Evolutionary conservation across 2,797 vertebrate genomes (phyloP), one percentile per base, ranked within the genome.

Genomic region (Anguilla marmorata): DNA sequence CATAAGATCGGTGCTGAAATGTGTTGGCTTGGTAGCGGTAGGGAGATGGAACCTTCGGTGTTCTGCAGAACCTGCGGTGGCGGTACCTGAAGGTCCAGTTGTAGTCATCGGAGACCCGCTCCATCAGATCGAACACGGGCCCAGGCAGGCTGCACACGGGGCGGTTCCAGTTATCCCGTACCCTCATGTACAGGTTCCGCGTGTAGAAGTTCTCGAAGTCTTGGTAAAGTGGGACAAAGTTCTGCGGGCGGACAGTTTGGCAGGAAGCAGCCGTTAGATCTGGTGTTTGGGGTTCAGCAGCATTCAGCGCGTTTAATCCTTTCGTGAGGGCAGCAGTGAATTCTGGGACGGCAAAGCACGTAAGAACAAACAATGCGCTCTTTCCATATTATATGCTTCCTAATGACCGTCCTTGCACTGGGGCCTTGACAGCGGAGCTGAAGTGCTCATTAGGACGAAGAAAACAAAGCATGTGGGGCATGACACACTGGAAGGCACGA

Each of bases 161-260:
- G 3, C 97, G 96, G 91, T 98, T 98, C 98, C 98, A 99, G 94
- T 96, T 98, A 95, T 99, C 98, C 89, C 98, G 95, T 89, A 99
- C 96, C 92, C 98, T 96, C 97, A 98, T 96, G 93, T 99, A 99
- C 90, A 99, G 91, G 86, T 99, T 99, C 87, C 98, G 94, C 37
- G 94, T 99, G 92, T 96, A 99, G 93, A 99, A 99, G 95, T 98
- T 97, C 94, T 99, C 98, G 95, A 99, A 99, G 91, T 99, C 98
- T 96, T 98, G 98, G 93, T 99, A 99, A 88, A 99, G 96, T 0
- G 98, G 97, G 89, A 98, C 96, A 92, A 99, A 99, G 90, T 97
- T 95, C 98, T 99, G 90, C 88, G 37, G 88, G 19, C 45, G 30
- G 85, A 89, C 50, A 83, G 48, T 66, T 87, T 5, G 86, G 41